Conservation (phyloP, 2,113 vertebrate genomes). For the Heptranchias perlo region DNA sequence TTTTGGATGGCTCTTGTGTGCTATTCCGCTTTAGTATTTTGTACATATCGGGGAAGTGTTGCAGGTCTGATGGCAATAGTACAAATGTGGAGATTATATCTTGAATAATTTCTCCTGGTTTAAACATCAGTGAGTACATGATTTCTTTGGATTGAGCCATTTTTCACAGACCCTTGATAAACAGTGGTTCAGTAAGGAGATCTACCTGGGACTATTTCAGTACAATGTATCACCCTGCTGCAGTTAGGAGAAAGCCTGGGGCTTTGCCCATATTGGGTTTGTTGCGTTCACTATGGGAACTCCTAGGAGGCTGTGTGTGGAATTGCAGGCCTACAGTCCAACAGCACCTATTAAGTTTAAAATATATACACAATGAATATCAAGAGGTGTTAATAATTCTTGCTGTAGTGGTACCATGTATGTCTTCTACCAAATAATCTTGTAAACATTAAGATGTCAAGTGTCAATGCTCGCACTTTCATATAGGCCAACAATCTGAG, state of each 20-base stretch:
- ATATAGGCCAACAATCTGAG: neutral
- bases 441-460: neutral
- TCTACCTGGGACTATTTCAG: neutral
- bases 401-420: neutral
- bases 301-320: neutral
- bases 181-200: neutral
- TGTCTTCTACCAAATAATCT: neutral
- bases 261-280: neutral
- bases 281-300: neutral
- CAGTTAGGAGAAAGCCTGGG: neutral
- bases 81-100: neutral
- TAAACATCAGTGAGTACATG: neutral
- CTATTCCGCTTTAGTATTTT: neutral
- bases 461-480: neutral
- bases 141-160: neutral
- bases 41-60: neutral
- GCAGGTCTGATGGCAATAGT: neutral
- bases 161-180: neutral
- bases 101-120: neutral
- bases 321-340: neutral
- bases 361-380: neutral
- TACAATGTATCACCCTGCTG: neutral
- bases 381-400: neutral
- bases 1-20: neutral
- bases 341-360: neutral